A percentile compares a stretch with the other conserved stretches of the same genome.
These are phyloP conservation scores for human (Homo sapiens) DNA, from an alignment of 2,113 vertebrate species.

Conservation along the genomic window DNA sequence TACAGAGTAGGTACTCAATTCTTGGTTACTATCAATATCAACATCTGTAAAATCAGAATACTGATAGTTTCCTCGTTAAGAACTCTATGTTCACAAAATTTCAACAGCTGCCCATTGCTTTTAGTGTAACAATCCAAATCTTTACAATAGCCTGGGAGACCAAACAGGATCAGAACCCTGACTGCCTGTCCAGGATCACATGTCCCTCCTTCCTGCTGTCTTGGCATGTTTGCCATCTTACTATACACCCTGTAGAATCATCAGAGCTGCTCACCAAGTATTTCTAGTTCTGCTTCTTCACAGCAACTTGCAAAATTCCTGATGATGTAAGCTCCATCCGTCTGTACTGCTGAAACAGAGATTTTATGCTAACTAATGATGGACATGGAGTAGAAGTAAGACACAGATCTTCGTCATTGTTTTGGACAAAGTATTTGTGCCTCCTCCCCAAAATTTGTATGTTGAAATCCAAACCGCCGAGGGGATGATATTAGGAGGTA, in stretches of 20 bases:
- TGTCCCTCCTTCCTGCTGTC: neutral
- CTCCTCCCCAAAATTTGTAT: neutral
- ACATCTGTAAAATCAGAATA: neutral
- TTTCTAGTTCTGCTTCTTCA: neutral
- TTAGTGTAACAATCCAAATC: neutral
- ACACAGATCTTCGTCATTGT: neutral
- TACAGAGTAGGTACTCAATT: neutral
- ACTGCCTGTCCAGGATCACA: neutral
- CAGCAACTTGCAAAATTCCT: neutral
- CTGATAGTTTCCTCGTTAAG: neutral
- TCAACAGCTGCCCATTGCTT: neutral
- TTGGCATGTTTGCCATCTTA: neutral
- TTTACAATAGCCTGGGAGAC: rapidly evolving
- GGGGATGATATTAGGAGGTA: neutral
- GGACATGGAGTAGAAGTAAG: neutral
- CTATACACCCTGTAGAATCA: rapidly evolving
- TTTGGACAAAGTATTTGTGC: neutral
- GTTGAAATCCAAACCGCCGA: neutral
- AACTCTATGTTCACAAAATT: neutral
- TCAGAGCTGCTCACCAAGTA: neutral
- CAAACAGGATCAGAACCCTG: neutral
- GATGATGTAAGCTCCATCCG: neutral
- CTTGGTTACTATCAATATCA: neutral
- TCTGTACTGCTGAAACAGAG: neutral
- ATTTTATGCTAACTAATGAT: neutral